Evolutionary conservation across 2,113 vertebrate genomes (phyloP).

Genomic region (Vanacampus margaritifer): DNA sequence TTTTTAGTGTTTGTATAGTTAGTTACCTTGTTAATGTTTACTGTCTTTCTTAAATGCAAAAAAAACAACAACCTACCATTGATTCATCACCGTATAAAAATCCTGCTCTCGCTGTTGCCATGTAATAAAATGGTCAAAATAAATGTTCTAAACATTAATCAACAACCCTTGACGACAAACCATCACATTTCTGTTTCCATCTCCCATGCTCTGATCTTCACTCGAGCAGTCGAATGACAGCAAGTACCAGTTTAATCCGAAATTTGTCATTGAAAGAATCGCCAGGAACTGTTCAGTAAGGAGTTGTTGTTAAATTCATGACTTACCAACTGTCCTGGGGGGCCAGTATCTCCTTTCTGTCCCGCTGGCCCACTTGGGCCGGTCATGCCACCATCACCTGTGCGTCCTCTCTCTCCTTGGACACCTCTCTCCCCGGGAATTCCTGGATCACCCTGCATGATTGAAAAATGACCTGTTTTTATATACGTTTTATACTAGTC

Average conservation of each 20-base stretch:
- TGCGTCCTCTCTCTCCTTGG: constrained; percentile 87
- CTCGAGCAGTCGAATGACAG: constrained; percentile 47
- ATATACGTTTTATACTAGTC: not conserved
- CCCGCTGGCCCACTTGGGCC: constrained; percentile 76
- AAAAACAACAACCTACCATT: too few species aligned
- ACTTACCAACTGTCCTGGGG: constrained; percentile 71
- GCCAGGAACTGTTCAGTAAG: not conserved
- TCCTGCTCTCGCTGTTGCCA: too few species aligned
- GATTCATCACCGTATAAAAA: too few species aligned
- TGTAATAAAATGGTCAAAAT: too few species aligned
- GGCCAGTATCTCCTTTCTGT: constrained; percentile 80
- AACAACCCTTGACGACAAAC: too few species aligned
- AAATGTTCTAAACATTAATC: too few species aligned
- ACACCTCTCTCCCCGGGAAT: constrained; percentile 90
- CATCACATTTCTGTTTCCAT: constrained; percentile 29
- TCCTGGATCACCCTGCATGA: constrained; percentile 86
- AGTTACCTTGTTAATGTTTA: too few species aligned
- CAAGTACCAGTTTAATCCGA: constrained; percentile 51
- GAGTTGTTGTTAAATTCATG: not conserved
- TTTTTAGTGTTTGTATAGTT: too few species aligned
- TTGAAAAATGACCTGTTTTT: constrained; percentile 4
- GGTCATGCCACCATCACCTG: constrained; percentile 76
- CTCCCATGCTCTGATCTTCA: constrained; percentile 55
- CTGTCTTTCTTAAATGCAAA: too few species aligned
- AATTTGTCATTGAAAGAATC: constrained; percentile 33